Base-by-base conservation (phyloP, 2,797 vertebrate species). In the Eremophila alpestris region DNA sequence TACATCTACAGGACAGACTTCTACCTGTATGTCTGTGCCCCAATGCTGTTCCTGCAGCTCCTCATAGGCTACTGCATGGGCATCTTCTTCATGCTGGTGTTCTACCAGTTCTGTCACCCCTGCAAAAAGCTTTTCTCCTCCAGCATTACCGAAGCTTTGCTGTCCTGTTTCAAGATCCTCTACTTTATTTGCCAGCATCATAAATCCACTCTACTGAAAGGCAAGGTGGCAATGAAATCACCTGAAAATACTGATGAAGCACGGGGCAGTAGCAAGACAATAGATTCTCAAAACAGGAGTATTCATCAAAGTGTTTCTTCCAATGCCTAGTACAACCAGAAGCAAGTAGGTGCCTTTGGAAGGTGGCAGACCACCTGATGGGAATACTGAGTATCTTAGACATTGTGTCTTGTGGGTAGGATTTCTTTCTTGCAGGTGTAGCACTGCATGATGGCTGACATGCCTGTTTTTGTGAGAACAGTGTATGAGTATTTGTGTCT, bases 51-150 rank as follows among this genome's bases (percentile, higher is more conserved):
- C 90, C 95, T 99, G 96, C 98, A 99, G 97, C 97, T 99, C 91
- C 97, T 99, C 27, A 96, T 99, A 56, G 98, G 98, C 43, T 99
- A 99, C 68, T 97, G 97, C 94, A 97, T 98, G 48, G 98, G 97
- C 76, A 83, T 99, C 92, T 98, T 99, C 91, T 99, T 99, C 97
- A 99, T 99, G 99, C 97, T 99, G 89, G 97, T 99, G 40, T 99
- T 99, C 97, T 99, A 99, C 94, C 99, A 99, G 97, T 99, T 98
- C 96, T 99, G 98, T 64, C 99, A 99, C 81, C 99, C 99, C 0
- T 99, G 99, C 96, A 99, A 99, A 96, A 99, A 97, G 96, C 98
- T 99, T 64, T 99, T 99, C 96, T 98, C 98, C 52, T 98, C 99
- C 93, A 99, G 97, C 94, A 97, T 99, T 94, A 98, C 98, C 0